Conservation (phyloP, 2,113 vertebrate species). For the Odontophorus gujanensis region DNA sequence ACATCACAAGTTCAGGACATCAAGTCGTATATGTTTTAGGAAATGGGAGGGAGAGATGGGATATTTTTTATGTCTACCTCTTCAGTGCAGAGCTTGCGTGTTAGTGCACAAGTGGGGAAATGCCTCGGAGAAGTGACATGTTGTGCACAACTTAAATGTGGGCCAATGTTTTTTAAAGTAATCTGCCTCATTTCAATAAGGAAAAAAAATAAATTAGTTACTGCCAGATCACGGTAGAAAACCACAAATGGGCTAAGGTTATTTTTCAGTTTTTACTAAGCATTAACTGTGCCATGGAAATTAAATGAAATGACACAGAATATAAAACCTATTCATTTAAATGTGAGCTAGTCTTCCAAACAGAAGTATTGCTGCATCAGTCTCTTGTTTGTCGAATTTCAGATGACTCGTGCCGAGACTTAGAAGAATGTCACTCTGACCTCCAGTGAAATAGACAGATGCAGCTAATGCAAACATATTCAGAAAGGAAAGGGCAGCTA, state of each 20-base stretch:
- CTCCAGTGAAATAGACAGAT: neutral
- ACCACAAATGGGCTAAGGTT: neutral
- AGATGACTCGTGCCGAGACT: neutral
- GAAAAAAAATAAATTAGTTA: neutral
- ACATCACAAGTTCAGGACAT: neutral
- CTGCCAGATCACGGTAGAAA: neutral
- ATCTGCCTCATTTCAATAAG: neutral
- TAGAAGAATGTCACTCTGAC: neutral
- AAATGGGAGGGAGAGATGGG: neutral
- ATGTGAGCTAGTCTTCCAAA: neutral
- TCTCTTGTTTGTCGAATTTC: neutral
- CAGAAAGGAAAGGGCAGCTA: neutral
- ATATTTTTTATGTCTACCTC: neutral
- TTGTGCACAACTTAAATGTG: neutral
- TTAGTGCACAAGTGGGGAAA: neutral
- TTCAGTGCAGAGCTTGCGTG: rapidly evolving
- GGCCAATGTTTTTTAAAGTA: neutral
- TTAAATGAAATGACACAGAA: neutral
- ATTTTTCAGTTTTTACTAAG: neutral
- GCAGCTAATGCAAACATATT: neutral
- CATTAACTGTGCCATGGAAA: neutral
- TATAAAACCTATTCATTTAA: neutral
- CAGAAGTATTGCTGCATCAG: neutral
- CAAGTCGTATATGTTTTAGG: neutral
- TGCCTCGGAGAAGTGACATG: rapidly evolving